These are phyloP conservation scores for Allophyes oxyacanthae DNA, from an alignment of 2,888 invertebrate species.

Conservation along the genomic window DNA sequence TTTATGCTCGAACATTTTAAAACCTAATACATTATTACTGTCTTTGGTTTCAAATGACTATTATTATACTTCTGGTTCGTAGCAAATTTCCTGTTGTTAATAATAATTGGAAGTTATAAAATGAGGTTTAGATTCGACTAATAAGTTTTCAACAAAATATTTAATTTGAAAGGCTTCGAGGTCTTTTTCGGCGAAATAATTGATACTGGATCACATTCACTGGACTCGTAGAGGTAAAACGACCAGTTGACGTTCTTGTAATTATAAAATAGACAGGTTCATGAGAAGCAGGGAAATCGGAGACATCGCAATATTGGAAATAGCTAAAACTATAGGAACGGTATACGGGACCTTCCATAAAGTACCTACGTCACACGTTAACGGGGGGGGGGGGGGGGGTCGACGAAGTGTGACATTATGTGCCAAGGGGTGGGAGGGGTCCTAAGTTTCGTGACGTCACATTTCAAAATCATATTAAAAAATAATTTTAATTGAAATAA, in stretches of 20 bases:
- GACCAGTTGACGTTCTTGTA: not conserved
- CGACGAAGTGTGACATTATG: too few relatives aligned
- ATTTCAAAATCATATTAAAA: too few relatives aligned
- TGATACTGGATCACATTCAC: conserved; percentile 17
- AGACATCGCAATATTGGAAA: too few relatives aligned
- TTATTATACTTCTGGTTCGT: conserved; percentile 7
- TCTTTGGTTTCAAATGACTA: conserved; percentile 18
- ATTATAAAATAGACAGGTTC: too few relatives aligned
- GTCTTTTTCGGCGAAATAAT: conserved; percentile 39
- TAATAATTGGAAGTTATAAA: conserved; percentile 7
- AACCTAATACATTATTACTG: not conserved
- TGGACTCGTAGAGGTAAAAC: conserved; percentile 1
- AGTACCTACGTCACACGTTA: too few relatives aligned
- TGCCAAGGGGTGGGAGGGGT: too few relatives aligned
- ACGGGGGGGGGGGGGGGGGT: too few relatives aligned
- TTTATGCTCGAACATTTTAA: too few relatives aligned
- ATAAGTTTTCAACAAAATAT: conserved; percentile 41
- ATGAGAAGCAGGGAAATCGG: not conserved
- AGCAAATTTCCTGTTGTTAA: conserved; percentile 38
- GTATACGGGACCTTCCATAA: too few relatives aligned
- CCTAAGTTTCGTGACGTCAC: too few relatives aligned
- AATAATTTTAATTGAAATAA: too few relatives aligned
- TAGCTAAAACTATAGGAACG: too few relatives aligned
- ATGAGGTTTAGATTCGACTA: conserved; percentile 17
- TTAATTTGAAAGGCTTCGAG: conserved; percentile 32